Evolutionary conservation across 2,888 invertebrate genomes (phyloP).

Genomic region (Chaetogeoica ovagalla): DNA sequence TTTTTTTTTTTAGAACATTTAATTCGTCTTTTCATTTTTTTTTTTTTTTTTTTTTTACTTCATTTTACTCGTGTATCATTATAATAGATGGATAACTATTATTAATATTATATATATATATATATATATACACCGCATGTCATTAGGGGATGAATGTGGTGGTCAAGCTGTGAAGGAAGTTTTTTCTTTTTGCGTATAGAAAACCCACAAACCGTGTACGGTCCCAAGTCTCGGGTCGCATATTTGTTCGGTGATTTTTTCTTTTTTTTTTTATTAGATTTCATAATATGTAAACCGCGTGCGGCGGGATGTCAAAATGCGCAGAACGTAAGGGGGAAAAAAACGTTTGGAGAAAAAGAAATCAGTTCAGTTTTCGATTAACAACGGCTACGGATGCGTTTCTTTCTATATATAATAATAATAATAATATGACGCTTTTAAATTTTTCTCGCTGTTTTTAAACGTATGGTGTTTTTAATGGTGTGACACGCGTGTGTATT

Average conservation of each 20-base stretch:
- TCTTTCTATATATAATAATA: neutral
- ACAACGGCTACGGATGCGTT: constrained; percentile 42
- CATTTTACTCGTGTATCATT: neutral
- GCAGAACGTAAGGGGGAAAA: constrained; percentile 30
- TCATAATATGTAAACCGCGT: constrained; percentile 16
- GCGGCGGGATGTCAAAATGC: constrained; percentile 42
- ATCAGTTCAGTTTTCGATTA: constrained; percentile 36
- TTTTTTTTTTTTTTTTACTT: neutral
- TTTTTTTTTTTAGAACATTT: neutral
- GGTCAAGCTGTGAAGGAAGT: constrained; percentile 52
- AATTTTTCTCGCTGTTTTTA: neutral
- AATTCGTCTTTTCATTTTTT: constrained; percentile 6
- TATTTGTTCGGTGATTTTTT: constrained; percentile 28
- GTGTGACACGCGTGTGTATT: neutral
- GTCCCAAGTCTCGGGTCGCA: constrained; percentile 45
- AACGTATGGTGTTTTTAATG: neutral
- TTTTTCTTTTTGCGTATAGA: constrained; percentile 28
- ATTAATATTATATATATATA: neutral
- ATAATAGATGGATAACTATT: constrained; percentile 24
- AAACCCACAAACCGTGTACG: constrained; percentile 33
- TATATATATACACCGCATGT: constrained; percentile 24
- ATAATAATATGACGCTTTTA: too few species aligned
- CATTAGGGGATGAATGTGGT: constrained; percentile 52
- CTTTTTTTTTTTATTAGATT: constrained; percentile 35
- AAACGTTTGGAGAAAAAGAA: constrained; percentile 6